Conservation (phyloP, 2,797 vertebrate species). For the Urocyon cinereoargenteus region DNA sequence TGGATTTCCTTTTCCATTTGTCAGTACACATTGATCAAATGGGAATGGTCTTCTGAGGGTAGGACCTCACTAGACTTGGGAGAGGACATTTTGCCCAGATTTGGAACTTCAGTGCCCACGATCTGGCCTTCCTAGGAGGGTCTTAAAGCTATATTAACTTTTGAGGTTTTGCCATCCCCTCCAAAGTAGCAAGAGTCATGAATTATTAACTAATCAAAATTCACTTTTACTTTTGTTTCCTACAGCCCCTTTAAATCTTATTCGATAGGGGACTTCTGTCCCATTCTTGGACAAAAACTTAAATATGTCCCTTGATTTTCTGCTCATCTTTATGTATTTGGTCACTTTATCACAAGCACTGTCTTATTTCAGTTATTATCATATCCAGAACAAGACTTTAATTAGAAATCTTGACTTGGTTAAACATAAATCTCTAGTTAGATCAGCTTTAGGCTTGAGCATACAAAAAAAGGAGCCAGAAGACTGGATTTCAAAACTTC, state of each 20-base stretch:
- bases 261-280: not conserved
- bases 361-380: not conserved
- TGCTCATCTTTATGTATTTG: not conserved
- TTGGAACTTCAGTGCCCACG: not conserved
- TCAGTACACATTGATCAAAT: not conserved
- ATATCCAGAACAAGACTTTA: slow-evolving; percentile 22
- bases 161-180: not conserved
- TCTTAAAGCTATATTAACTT: not conserved
- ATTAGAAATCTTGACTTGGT: not conserved
- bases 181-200: not conserved
- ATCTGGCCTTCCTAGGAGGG: not conserved
- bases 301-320: not conserved
- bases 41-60: not conserved
- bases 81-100: not conserved
- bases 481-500: not conserved
- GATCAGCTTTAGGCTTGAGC: not conserved
- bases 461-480: not conserved
- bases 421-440: not conserved
- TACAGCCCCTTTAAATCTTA: not conserved
- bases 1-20: not conserved
- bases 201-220: not conserved
- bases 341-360: not conserved
- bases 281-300: not conserved
- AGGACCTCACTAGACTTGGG: not conserved
- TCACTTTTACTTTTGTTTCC: not conserved